A percentile compares a stretch with the other conserved stretches of the same genome.
These are phyloP conservation scores for Chymomyza fuscimana DNA, from an alignment of 2,888 invertebrate species.

Conservation along the genomic window DNA sequence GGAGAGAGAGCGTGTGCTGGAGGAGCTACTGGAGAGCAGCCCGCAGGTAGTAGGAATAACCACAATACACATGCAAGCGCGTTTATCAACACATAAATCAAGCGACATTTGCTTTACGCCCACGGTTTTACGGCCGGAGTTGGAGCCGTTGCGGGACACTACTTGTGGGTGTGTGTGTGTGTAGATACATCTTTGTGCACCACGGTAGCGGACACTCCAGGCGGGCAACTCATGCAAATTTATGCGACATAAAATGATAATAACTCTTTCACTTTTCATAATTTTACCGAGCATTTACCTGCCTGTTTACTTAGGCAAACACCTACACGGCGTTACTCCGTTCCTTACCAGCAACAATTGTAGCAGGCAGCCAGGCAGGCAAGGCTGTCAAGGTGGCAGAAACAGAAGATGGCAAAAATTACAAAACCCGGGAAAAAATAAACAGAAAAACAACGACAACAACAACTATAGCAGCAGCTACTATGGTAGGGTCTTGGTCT, in stretches of 20 bases:
- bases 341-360: background rate
- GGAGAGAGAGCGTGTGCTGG: no score
- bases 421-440: slow-evolving; percentile 11
- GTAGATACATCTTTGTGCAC: background rate
- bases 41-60: slow-evolving; percentile 6
- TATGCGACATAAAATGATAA: slow-evolving; percentile 67
- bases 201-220: slow-evolving; percentile 25
- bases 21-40: slow-evolving; percentile 1
- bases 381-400: slow-evolving; percentile 20
- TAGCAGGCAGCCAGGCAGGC: slow-evolving; percentile 23
- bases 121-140: slow-evolving; percentile 19
- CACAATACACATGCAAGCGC: slow-evolving; percentile 7
- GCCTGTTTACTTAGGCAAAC: slow-evolving; percentile 45
- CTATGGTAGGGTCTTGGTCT: background rate
- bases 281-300: slow-evolving; percentile 59
- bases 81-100: slow-evolving; percentile 33
- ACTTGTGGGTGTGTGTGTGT: background rate
- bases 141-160: background rate
- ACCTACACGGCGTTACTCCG: slow-evolving; percentile 11
- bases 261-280: slow-evolving; percentile 66
- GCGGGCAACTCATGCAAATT: slow-evolving; percentile 55
- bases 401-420: slow-evolving; percentile 9
- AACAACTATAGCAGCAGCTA: background rate
- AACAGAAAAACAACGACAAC: slow-evolving; percentile 1
- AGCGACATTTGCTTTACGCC: slow-evolving; percentile 19